These are phyloP conservation scores for Sarcophaga subvicina DNA, from an alignment of 2,888 invertebrate species.

Conservation along the genomic window DNA sequence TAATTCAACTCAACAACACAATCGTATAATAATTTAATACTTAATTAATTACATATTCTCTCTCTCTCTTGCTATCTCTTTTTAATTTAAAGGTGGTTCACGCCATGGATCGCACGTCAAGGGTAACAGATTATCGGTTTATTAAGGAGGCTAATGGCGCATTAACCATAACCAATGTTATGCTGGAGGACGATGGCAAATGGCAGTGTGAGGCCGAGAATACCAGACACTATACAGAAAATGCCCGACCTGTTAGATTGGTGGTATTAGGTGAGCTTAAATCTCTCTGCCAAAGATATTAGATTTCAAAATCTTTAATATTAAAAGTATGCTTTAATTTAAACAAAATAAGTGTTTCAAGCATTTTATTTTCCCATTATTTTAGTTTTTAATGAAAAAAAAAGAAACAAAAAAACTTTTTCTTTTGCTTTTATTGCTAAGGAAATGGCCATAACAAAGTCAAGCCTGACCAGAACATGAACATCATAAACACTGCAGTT, in stretches of 20 bases:
- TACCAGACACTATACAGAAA: slow-evolving; percentile 84
- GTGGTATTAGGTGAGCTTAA: slow-evolving; percentile 85
- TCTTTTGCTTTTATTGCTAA: slow-evolving; percentile 41
- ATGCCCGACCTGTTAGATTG: slow-evolving; percentile 86
- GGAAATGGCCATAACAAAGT: slow-evolving; percentile 17
- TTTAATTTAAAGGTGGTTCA: slow-evolving; percentile 78
- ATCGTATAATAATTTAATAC: slow-evolving; percentile 44
- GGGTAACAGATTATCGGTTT: slow-evolving; percentile 81
- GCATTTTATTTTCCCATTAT: neutral
- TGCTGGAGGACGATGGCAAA: slow-evolving; percentile 87
- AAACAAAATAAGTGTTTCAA: neutral
- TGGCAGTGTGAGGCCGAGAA: slow-evolving; percentile 89
- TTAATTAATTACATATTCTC: slow-evolving; percentile 33
- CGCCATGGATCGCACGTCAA: slow-evolving; percentile 80
- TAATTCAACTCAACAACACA: slow-evolving; percentile 19
- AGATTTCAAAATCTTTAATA: neutral
- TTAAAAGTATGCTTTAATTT: slow-evolving; percentile 24
- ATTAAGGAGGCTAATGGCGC: slow-evolving; percentile 81
- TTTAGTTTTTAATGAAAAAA: slow-evolving; percentile 5
- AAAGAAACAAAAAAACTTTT: slow-evolving; percentile 7
- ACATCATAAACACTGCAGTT: neutral
- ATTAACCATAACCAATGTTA: slow-evolving; percentile 82
- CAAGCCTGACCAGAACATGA: slow-evolving; percentile 29
- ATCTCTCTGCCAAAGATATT: neutral
- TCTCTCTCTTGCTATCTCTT: slow-evolving; percentile 21